Evolutionary conservation across 2,113 vertebrate species (phyloP).

Genomic region (Rhinopithecus roxellana): DNA sequence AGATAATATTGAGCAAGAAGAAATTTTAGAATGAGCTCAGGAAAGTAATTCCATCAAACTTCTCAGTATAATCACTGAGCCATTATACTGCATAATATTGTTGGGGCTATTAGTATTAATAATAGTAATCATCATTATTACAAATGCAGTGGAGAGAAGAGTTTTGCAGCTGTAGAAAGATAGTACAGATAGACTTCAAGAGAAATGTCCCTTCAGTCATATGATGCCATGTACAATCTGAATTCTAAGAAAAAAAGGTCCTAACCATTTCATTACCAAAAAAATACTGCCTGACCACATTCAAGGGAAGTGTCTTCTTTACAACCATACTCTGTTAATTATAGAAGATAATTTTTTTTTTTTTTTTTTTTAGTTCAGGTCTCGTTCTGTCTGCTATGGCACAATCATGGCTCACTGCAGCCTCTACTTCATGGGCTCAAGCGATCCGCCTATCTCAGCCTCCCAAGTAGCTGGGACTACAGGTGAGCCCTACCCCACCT

Average conservation of each 20-base stretch:
- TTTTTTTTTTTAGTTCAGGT: too few species aligned
- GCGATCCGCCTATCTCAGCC: too few species aligned
- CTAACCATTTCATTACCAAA: slow-evolving; percentile 43
- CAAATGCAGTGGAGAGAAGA: neutral
- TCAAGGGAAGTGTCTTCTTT: neutral
- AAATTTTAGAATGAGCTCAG: slow-evolving; percentile 68
- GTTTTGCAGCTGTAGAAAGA: slow-evolving; percentile 63
- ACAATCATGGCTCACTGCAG: too few species aligned
- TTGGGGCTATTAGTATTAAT: slow-evolving; percentile 73
- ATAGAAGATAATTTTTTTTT: slow-evolving; percentile 37
- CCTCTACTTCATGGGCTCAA: too few species aligned
- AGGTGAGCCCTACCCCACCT: too few species aligned
- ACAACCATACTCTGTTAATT: slow-evolving; percentile 22
- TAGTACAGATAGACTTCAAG: slow-evolving; percentile 65
- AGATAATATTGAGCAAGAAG: slow-evolving; percentile 62
- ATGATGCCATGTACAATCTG: neutral
- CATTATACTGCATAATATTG: slow-evolving; percentile 64
- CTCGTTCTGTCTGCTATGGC: too few species aligned
- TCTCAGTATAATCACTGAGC: slow-evolving; percentile 59
- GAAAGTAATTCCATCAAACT: slow-evolving; percentile 68
- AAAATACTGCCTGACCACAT: slow-evolving; percentile 26
- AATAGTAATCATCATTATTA: slow-evolving; percentile 72
- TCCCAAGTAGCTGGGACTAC: too few species aligned
- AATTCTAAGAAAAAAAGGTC: slow-evolving; percentile 52
- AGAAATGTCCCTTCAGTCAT: neutral